Evolutionary conservation across 2,113 vertebrate genomes (phyloP).

Genomic region (Rhinolophus ferrumequinum): DNA sequence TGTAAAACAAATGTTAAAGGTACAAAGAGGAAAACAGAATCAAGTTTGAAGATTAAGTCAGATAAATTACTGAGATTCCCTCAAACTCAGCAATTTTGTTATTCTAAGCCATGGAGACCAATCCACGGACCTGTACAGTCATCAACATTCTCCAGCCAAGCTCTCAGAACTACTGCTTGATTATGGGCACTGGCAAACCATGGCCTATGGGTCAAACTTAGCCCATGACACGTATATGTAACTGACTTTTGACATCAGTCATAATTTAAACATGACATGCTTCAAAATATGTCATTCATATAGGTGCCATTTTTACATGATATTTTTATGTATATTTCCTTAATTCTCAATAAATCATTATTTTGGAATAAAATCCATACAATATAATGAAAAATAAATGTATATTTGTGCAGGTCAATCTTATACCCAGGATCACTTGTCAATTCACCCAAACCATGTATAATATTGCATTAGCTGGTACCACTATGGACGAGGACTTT

Average conservation of each 20-base stretch:
- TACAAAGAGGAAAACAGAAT: slow-evolving; percentile 5
- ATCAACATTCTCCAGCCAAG: neutral
- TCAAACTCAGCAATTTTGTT: neutral
- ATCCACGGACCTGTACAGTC: neutral
- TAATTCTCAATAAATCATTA: neutral
- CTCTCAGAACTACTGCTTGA: neutral
- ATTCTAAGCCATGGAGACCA: neutral
- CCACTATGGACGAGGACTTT: neutral
- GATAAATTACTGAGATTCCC: neutral
- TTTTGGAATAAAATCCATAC: neutral
- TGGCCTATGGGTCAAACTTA: neutral
- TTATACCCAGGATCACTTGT: neutral
- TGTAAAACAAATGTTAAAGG: slow-evolving; percentile 6
- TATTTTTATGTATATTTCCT: neutral
- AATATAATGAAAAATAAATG: neutral
- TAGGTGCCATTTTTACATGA: neutral
- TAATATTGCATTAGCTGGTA: neutral
- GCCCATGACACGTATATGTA: neutral
- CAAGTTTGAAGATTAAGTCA: neutral
- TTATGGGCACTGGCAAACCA: neutral
- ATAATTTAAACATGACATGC: neutral
- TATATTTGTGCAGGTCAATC: neutral
- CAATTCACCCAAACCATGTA: neutral
- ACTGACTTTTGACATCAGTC: neutral
- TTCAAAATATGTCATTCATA: slow-evolving; percentile 6